Base-by-base conservation (phyloP, 2,797 vertebrate species). In the Pitangus sulphuratus region DNA sequence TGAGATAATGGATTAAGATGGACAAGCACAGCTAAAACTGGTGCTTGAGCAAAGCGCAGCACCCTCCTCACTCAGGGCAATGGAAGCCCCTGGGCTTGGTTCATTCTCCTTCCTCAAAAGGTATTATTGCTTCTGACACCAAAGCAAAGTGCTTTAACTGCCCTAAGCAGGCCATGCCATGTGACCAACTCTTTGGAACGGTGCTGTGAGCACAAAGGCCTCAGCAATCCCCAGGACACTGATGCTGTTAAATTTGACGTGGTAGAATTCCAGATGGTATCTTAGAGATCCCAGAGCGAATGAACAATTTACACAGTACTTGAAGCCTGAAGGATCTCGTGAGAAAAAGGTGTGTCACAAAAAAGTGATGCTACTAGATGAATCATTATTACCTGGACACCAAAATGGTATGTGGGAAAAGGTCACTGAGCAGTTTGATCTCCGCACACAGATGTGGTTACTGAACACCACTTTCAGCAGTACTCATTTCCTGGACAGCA, bases 251-350 rank as follows among this genome's bases (percentile, higher is more conserved):
- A 15, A 7, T 35, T 25, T 21, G 31, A 18, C 1, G 1, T 12
- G 42, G 4, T 5, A 9, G 1, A 1, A 19, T 11, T 40, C 45
- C 45, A 93, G 50, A 31, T 70, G 56, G 65, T 17, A 1, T 10
- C 62, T 77, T 12, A 13, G 61, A 80, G 62, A 50, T 28, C 28
- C 65, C 51, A 28, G 44, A 22, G 30, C 45, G 4, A 84, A 51
- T 1, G 6, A 69, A 26, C 16, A 5, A 25, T 11, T 51, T 11
- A 13, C 2, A 3, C 19, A 12, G 4, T 0, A 12, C n/a, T 2
- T 47, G 13, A 56, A 79, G 31, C 7, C 58, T 62, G 24, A 15
- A 30, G 30, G 54, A 31, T 12, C 11, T 16, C 4, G 5, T 15
- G 15, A 66, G 48, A 35, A 74, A 57, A 79, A 20, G 26, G 26